Percentiles rank a stretch among this genome's conserved stretches.
phyloP scores from a whole-genome alignment of 2,888 invertebrate species.

The Machimus rusticus region DNA sequence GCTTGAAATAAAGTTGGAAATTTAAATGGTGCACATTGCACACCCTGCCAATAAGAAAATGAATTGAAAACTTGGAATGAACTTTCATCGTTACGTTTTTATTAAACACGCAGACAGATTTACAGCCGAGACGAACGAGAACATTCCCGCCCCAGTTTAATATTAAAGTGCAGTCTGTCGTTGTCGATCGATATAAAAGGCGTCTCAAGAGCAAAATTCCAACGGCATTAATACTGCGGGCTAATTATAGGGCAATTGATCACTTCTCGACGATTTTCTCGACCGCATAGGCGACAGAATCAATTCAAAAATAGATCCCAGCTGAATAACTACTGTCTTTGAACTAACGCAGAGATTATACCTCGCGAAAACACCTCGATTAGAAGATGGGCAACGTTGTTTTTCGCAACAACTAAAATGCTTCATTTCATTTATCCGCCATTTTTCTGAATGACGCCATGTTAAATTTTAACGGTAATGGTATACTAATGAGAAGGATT shows the following conservation, averaged over 20 bases:
- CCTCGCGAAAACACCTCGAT: background rate
- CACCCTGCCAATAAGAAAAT: background rate
- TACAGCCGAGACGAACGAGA: background rate
- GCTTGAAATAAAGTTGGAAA: no score
- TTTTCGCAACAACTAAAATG: background rate
- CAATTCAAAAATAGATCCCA: conserved; percentile 4
- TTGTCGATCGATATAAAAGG: background rate
- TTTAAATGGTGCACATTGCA: background rate
- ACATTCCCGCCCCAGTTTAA: background rate
- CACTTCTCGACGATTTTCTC: conserved; percentile 45
- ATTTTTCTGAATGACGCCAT: background rate
- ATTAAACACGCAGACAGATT: background rate
- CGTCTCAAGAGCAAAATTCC: conserved; percentile 20
- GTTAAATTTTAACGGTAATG: background rate
- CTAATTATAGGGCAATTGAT: conserved; percentile 49
- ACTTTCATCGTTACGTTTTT: background rate
- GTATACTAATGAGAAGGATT: background rate
- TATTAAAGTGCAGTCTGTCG: background rate
- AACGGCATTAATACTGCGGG: conserved; percentile 28
- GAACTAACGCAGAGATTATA: background rate
- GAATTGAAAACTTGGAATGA: background rate
- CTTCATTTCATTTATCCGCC: background rate
- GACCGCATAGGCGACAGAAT: conserved; percentile 9
- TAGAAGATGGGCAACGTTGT: background rate
- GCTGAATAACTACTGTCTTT: conserved; percentile 9